A percentile compares a stretch with the other conserved stretches of the same genome.
Conservation (phyloP, 2,888 invertebrate genomes). For the Priocnemis perturbator region DNA sequence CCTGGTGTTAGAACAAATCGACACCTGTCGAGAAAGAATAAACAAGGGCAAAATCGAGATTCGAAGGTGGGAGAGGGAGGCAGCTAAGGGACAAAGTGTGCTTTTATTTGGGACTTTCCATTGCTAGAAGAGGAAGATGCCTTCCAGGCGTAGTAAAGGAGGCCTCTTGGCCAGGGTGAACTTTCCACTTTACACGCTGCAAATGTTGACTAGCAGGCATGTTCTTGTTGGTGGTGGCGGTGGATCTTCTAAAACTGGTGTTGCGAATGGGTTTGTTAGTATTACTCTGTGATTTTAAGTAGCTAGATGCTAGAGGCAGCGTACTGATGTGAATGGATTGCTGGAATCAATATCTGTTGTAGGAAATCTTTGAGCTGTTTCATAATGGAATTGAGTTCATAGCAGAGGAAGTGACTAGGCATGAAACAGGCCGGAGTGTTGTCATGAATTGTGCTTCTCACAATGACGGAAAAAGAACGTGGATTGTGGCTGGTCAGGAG, state of each 20-base stretch:
- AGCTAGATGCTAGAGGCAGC: not conserved
- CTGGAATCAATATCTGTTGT: constrained; percentile 58
- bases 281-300: constrained; percentile 13
- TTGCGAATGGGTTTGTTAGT: constrained; percentile 97
- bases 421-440: constrained; percentile 92
- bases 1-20: no score
- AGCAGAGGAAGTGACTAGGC: constrained; percentile 91
- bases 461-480: constrained; percentile 84
- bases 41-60: not conserved
- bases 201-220: constrained; percentile 93
- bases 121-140: constrained; percentile 73
- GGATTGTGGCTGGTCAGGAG: constrained; percentile 93
- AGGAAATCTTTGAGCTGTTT: constrained; percentile 95
- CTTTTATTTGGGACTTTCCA: not conserved
- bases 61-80: not conserved
- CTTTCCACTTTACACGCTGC: constrained; percentile 94
- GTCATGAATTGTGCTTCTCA: constrained; percentile 93
- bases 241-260: constrained; percentile 97
- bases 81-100: not conserved
- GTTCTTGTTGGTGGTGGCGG: constrained; percentile 98
- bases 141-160: constrained; percentile 80
- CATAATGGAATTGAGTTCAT: constrained; percentile 89
- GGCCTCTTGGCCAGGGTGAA: constrained; percentile 91
- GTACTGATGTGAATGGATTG: not conserved
- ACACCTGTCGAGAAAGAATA: not conserved